A percentile compares a stretch with the other conserved stretches of the same genome.
phyloP scores from a whole-genome alignment of 2,797 vertebrate genomes.

The Schizopygopsis pylzovi region DNA sequence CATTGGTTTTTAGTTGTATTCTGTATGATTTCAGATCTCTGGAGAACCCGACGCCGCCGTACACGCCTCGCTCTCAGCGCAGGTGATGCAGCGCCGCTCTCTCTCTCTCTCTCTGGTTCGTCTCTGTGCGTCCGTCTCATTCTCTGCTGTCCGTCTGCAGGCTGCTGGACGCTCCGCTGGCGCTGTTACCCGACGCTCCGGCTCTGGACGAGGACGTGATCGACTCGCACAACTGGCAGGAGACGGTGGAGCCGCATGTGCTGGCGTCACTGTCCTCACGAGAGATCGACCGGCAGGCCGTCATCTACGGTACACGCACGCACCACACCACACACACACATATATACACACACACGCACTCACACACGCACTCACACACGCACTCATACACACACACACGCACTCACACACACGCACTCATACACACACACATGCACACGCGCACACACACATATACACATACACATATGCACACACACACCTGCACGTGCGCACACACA shows the following conservation, averaged over 20 bases:
- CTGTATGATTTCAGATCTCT: slow-evolving; percentile 81
- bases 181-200: slow-evolving; percentile 79
- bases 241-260: slow-evolving; percentile 81
- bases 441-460: too few relatives aligned
- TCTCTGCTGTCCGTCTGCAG: slow-evolving; percentile 63
- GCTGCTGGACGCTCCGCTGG: slow-evolving; percentile 84
- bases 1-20: background rate
- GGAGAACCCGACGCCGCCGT: slow-evolving; percentile 93
- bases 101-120: too few relatives aligned
- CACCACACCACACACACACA: too few relatives aligned
- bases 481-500: too few relatives aligned
- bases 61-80: slow-evolving; percentile 89
- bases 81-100: slow-evolving; percentile 78
- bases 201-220: slow-evolving; percentile 84
- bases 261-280: slow-evolving; percentile 78
- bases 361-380: too few relatives aligned
- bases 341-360: too few relatives aligned
- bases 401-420: too few relatives aligned
- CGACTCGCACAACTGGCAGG: slow-evolving; percentile 91
- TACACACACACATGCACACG: too few relatives aligned
- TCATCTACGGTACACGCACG: slow-evolving; percentile 87
- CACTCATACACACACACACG: too few relatives aligned
- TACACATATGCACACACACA: too few relatives aligned
- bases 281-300: slow-evolving; percentile 91
- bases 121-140: background rate